Evolutionary conservation across 2,888 invertebrate species (phyloP).

Genomic region (Campopleginae sp.): DNA sequence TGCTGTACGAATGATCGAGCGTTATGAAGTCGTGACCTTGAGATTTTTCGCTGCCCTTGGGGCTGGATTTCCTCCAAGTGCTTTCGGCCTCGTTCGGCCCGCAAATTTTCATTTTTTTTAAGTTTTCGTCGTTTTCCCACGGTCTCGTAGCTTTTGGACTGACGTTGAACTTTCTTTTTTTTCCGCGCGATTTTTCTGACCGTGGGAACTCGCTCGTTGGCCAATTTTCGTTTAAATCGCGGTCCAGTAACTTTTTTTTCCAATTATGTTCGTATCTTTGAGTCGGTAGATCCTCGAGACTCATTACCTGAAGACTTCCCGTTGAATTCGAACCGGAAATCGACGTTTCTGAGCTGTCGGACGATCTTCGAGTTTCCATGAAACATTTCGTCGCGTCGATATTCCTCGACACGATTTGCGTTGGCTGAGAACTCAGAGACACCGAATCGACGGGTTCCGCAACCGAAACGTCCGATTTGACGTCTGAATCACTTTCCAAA

Average conservation of each 20-base stretch:
- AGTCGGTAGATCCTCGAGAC: background rate
- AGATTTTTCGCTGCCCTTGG: background rate
- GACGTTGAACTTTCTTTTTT: background rate
- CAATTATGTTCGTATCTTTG: background rate
- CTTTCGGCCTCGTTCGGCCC: background rate
- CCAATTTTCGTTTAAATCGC: background rate
- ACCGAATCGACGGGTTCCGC: background rate
- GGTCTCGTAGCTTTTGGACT: background rate
- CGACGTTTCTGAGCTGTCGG: background rate
- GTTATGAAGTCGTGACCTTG: background rate
- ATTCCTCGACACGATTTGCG: background rate
- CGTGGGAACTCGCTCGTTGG: background rate
- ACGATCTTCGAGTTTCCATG: background rate
- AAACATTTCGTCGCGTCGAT: background rate
- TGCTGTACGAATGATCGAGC: conserved; percentile 27
- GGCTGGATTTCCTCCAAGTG: background rate
- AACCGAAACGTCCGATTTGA: background rate
- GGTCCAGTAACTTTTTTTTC: background rate
- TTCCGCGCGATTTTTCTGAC: background rate
- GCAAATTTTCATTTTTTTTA: background rate
- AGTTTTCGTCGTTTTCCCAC: background rate
- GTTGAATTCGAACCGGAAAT: background rate
- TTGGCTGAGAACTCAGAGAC: background rate
- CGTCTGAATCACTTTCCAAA: background rate
- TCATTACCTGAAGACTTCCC: background rate